phyloP scores from a whole-genome alignment of 2,797 vertebrate genomes.

The Hipposideros larvatus region DNA sequence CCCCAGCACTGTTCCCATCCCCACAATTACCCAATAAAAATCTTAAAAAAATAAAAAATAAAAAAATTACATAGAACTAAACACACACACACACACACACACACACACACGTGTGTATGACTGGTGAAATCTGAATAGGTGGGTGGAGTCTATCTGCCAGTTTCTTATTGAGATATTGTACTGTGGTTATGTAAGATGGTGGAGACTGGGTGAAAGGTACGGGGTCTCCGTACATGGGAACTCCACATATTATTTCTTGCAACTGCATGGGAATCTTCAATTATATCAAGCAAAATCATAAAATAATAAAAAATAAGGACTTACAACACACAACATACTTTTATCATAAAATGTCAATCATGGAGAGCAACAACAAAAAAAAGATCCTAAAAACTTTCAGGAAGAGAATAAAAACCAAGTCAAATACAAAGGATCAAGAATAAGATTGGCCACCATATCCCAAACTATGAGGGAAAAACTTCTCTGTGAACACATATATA shows the following conservation, averaged over 20 bases:
- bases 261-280: neutral
- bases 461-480: neutral
- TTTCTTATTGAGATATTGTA: neutral
- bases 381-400: neutral
- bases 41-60: no score
- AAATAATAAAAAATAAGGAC: neutral
- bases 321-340: neutral
- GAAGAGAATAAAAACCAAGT: neutral
- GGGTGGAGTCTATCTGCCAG: no score
- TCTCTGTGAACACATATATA: neutral
- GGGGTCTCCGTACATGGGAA: neutral
- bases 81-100: no score
- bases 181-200: neutral
- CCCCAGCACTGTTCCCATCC: no score
- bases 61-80: no score
- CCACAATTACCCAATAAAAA: no score
- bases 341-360: neutral
- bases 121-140: neutral
- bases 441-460: neutral
- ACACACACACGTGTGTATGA: no score
- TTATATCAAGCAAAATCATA: neutral
- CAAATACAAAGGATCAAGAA: neutral
- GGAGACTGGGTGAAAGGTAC: neutral
- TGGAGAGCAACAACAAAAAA: no score
- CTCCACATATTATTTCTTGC: neutral